These are phyloP conservation scores for Plutella xylostella DNA, from an alignment of 2,888 invertebrate genomes.

Conservation along the genomic window DNA sequence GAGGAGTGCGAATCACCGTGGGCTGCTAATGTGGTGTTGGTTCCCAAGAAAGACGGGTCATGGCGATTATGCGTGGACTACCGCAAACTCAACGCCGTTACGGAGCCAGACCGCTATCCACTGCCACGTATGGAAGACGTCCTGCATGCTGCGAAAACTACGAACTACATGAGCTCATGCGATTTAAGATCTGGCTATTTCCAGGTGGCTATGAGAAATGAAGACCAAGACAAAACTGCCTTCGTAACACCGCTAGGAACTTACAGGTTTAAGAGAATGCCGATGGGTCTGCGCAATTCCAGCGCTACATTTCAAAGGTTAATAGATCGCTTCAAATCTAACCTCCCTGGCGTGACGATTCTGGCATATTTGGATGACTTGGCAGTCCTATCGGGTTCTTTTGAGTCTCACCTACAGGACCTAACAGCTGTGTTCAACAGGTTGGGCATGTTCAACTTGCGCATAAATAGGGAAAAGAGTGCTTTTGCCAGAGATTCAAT, in stretches of 20 bases:
- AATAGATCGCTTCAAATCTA: conserved; percentile 21
- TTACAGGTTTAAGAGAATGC: conserved; percentile 21
- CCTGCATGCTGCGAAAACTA: conserved; percentile 19
- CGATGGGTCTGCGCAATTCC: conserved; percentile 19
- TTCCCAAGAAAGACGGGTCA: conserved; percentile 22
- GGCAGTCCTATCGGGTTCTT: conserved; percentile 21
- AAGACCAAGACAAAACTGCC: conserved; percentile 18
- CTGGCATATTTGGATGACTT: conserved; percentile 27
- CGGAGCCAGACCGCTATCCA: conserved; percentile 23
- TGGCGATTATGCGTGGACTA: conserved; percentile 25
- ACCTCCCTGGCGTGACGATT: conserved; percentile 13
- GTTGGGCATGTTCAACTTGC: conserved; percentile 19
- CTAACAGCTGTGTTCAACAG: conserved; percentile 21
- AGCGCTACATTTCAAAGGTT: conserved; percentile 22
- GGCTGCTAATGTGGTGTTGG: conserved; percentile 23
- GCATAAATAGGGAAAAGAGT: conserved; percentile 25
- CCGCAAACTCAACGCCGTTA: conserved; percentile 24
- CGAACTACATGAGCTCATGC: conserved; percentile 18
- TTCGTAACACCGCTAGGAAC: conserved; percentile 17
- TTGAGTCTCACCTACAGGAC: conserved; percentile 23
- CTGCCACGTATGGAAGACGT: conserved; percentile 23
- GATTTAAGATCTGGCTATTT: conserved; percentile 22
- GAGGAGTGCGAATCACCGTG: conserved; percentile 24
- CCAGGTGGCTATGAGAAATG: conserved; percentile 16
- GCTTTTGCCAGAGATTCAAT: conserved; percentile 21